phyloP scores from a whole-genome alignment of 2,113 vertebrate genomes.

The Python bivittatus region DNA sequence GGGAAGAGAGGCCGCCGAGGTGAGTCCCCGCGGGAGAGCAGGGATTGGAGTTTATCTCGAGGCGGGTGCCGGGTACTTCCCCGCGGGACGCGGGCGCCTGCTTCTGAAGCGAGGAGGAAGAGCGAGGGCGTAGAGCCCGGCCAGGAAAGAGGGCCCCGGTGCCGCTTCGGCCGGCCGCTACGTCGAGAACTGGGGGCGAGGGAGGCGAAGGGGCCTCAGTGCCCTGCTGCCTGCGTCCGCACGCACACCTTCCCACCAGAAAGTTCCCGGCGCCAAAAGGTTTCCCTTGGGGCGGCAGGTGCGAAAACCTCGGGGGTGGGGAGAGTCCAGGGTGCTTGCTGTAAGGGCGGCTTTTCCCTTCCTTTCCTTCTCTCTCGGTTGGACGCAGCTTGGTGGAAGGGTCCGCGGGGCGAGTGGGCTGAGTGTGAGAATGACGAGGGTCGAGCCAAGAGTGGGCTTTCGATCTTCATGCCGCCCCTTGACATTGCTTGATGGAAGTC shows the following conservation, averaged over 20 bases:
- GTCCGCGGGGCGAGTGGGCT: too few relatives aligned
- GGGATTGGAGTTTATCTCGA: rapidly evolving
- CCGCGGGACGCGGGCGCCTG: background rate
- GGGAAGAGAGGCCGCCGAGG: constrained; percentile 1
- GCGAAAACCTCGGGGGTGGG: background rate
- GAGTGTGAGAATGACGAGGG: background rate
- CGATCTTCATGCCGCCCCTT: background rate
- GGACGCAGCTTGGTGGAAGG: background rate
- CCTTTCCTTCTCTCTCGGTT: background rate
- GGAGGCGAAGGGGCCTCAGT: background rate
- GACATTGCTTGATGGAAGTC: background rate
- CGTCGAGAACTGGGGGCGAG: background rate
- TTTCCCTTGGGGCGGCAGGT: background rate
- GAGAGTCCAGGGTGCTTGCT: background rate
- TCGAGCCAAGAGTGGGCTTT: background rate
- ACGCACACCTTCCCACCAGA: background rate
- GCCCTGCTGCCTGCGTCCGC: too few relatives aligned
- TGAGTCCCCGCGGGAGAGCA: background rate
- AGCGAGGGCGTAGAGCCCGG: background rate
- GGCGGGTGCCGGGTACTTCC: too few relatives aligned
- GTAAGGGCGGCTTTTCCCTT: background rate
- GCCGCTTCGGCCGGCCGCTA: background rate
- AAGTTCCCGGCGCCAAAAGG: background rate
- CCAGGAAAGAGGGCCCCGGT: background rate
- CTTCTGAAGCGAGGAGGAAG: background rate